Conservation (phyloP, 1,140 invertebrate species). For the Sesamia nonagrioides region DNA sequence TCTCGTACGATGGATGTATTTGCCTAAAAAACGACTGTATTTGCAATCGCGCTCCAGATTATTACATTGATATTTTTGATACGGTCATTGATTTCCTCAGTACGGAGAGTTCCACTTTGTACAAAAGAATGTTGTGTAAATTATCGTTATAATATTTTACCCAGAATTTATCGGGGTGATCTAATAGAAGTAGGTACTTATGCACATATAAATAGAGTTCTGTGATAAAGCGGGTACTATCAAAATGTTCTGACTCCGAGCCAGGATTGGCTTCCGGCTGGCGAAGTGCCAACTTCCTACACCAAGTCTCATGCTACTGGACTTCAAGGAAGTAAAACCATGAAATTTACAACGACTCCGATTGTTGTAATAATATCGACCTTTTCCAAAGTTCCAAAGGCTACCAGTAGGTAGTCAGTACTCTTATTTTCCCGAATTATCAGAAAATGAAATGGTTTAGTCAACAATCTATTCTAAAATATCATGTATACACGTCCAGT, state of each 20-base stretch:
- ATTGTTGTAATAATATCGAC: constrained; percentile 15
- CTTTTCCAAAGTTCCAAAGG: not conserved
- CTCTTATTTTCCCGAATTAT: not conserved
- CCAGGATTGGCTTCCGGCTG: constrained; percentile 79
- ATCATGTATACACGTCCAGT: not conserved
- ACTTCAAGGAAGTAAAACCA: constrained; percentile 55
- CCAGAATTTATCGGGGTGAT: constrained; percentile 52
- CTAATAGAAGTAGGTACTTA: constrained; percentile 64
- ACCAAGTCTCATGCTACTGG: constrained; percentile 45
- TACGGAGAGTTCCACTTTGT: not conserved
- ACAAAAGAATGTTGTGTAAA: constrained; percentile 15
- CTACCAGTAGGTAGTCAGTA: not conserved
- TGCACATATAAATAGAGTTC: constrained; percentile 57
- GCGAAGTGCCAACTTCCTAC: constrained; percentile 70
- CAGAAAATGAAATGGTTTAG: too few relatives aligned
- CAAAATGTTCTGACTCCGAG: constrained; percentile 74
- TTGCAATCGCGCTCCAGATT: constrained; percentile 15
- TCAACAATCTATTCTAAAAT: not conserved
- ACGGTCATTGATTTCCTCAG: constrained; percentile 29
- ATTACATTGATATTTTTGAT: constrained; percentile 20
- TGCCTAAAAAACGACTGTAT: not conserved
- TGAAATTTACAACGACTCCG: constrained; percentile 11
- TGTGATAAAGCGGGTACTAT: constrained; percentile 71
- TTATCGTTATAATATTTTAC: constrained; percentile 44
- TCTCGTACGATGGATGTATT: constrained; percentile 20